Base-by-base conservation (phyloP, 2,113 vertebrate species). In the Phaethornis superciliosus region DNA sequence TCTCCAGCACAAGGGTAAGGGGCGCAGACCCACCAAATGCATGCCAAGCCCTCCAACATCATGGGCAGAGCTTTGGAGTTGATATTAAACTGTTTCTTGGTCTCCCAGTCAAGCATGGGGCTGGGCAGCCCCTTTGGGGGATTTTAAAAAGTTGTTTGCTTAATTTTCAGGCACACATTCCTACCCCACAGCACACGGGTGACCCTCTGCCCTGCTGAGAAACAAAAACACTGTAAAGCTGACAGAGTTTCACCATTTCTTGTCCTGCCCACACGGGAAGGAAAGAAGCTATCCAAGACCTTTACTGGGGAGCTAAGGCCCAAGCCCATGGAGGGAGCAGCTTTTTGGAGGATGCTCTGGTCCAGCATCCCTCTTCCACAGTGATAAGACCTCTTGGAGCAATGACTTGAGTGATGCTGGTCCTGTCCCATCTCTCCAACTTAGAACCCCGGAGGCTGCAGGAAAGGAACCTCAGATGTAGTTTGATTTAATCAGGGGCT, bases 11-110 rank as follows among this genome's bases (percentile, higher is more conserved):
- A 0, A 79, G 65, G 28, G 37, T 59, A 63, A 83, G 63, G 22
- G 0, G 0, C 75, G 69, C 40, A 30, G 44, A 17, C 1, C 0
- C 13, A 0, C 0, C 1, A 15, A 27, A 15, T 0, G 0, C 16
- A 1, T 0, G 0, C 14, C 19, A 72, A 80, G 10, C 5, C 18
- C 49, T 47, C 44, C 59, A 33, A 21, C 8, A 4, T 33, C 26
- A 6, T 1, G 7, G 26, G 56, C 16, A 77, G 69, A 74, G 51
- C 9, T 58, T 6, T 58, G 72, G 55, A 47, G n/a, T 4, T 30
- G n/a, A 33, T 15, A 6, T 12, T 9, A 19, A 65, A 46, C 19
- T 0, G 4, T 40, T 83, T 21, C 4, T 21, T 11, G 51, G 8
- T 22, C 12, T 21, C 42, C 21, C 14, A 7, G 0, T 33, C 21